Percentiles rank a stretch among this genome's conserved stretches.
These are phyloP conservation scores for Aphaenogaster rudis DNA, from an alignment of 1,140 invertebrate genomes.

Conservation along the genomic window DNA sequence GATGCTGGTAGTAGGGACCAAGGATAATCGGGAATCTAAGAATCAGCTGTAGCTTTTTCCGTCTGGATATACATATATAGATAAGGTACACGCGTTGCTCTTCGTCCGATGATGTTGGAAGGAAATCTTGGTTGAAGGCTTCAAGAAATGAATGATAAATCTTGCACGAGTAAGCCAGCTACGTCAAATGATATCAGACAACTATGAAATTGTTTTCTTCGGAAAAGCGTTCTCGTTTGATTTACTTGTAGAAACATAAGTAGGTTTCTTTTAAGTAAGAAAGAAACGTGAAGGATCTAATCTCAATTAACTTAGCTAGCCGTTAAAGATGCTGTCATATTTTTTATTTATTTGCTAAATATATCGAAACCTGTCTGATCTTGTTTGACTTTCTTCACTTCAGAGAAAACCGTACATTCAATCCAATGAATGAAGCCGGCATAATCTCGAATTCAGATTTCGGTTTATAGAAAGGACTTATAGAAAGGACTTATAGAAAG, in stretches of 20 bases:
- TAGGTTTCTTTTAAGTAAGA: background rate
- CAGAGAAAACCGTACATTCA: background rate
- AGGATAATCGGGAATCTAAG: conserved; percentile 25
- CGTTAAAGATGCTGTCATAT: background rate
- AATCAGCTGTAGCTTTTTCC: conserved; percentile 6
- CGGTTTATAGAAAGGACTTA: background rate
- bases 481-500: too few relatives aligned
- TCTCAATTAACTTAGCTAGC: background rate
- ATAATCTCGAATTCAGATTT: background rate
- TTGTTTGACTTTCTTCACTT: background rate
- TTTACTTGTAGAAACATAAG: background rate
- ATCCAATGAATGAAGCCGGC: background rate
- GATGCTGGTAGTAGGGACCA: conserved; percentile 42
- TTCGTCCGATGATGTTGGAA: background rate
- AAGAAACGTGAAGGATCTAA: background rate
- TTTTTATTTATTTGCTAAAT: background rate
- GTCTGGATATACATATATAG: background rate
- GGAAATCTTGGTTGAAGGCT: background rate
- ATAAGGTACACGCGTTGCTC: conserved; percentile 21
- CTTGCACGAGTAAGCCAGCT: background rate
- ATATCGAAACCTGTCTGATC: background rate
- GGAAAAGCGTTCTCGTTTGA: background rate
- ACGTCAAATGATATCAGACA: background rate
- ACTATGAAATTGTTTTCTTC: background rate
- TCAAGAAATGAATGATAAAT: background rate